Percentiles rank a stretch among this genome's conserved stretches.
Evolutionary conservation across 2,888 invertebrate genomes (phyloP).

Genomic region (Lissocephala sabroskyi): DNA sequence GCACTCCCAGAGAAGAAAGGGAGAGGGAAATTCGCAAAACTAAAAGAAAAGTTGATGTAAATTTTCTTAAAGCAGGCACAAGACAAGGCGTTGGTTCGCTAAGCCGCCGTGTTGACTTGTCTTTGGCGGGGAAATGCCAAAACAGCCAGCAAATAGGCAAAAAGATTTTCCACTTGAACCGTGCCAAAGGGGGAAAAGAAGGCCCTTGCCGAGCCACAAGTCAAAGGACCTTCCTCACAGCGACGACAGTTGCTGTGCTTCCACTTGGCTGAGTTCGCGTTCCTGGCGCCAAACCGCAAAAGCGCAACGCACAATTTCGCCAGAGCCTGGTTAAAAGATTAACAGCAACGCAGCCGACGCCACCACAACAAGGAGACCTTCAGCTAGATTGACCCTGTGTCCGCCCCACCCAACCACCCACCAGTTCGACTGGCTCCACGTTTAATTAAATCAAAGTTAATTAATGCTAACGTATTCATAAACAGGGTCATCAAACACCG

Average conservation of each 20-base stretch:
- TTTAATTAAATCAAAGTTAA: slow-evolving; percentile 71
- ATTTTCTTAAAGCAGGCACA: too few species aligned
- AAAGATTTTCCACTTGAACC: slow-evolving; percentile 65
- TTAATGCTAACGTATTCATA: slow-evolving; percentile 69
- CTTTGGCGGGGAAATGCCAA: too few species aligned
- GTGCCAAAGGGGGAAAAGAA: slow-evolving; percentile 42
- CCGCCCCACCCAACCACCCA: background rate
- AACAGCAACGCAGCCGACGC: slow-evolving; percentile 15
- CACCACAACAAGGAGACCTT: too few species aligned
- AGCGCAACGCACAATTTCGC: slow-evolving; percentile 28
- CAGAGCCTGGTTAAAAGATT: slow-evolving; percentile 29
- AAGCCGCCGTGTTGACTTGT: too few species aligned
- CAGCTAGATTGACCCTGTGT: background rate
- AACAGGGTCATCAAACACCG: slow-evolving; percentile 62
- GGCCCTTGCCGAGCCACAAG: slow-evolving; percentile 5
- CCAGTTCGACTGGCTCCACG: slow-evolving; percentile 10
- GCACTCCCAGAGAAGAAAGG: too few species aligned
- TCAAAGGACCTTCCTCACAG: slow-evolving; percentile 30
- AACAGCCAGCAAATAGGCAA: slow-evolving; percentile 11
- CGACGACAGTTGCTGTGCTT: slow-evolving; percentile 15
- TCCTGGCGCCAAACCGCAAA: slow-evolving; percentile 29
- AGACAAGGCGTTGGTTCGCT: too few species aligned
- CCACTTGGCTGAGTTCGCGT: slow-evolving; percentile 16
- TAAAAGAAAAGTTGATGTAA: too few species aligned
- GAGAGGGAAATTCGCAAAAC: too few species aligned